phyloP scores from a whole-genome alignment of 2,113 vertebrate species.

The Girardinichthys multiradiatus region DNA sequence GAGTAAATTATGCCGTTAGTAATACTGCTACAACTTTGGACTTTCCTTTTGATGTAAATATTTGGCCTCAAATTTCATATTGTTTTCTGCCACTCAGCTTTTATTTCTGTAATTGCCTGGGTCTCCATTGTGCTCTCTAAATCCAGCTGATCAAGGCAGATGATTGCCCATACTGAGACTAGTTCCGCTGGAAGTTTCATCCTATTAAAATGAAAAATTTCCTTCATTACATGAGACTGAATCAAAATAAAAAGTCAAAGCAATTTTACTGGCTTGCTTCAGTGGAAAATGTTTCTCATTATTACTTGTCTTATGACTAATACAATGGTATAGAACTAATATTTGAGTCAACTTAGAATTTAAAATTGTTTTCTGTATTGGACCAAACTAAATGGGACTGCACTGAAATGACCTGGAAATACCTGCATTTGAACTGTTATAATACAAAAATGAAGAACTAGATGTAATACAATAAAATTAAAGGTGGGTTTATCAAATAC shows the following conservation, averaged over 20 bases:
- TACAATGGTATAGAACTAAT: neutral
- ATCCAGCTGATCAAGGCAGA: too few species aligned
- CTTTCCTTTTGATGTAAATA: too few species aligned
- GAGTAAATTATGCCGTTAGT: neutral
- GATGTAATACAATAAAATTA: neutral
- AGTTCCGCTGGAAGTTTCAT: too few species aligned
- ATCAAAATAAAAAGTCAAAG: neutral
- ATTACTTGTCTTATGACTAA: neutral
- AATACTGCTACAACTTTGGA: neutral
- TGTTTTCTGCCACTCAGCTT: too few species aligned
- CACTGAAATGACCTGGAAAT: too few species aligned
- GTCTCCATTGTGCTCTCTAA: too few species aligned
- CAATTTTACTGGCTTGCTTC: neutral
- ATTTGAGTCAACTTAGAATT: neutral
- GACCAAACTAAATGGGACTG: too few species aligned
- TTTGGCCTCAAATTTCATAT: too few species aligned
- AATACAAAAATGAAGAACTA: neutral
- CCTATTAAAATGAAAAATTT: neutral
- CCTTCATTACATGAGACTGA: neutral
- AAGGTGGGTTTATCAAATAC: neutral
- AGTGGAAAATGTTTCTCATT: neutral
- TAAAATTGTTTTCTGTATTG: neutral
- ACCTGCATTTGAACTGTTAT: neutral
- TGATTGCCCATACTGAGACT: too few species aligned
- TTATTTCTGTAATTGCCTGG: too few species aligned